Percentiles rank a stretch among this genome's conserved stretches.
These are phyloP conservation scores for Micoletzkya japonica DNA, from an alignment of 2,888 invertebrate genomes.

Conservation along the genomic window DNA sequence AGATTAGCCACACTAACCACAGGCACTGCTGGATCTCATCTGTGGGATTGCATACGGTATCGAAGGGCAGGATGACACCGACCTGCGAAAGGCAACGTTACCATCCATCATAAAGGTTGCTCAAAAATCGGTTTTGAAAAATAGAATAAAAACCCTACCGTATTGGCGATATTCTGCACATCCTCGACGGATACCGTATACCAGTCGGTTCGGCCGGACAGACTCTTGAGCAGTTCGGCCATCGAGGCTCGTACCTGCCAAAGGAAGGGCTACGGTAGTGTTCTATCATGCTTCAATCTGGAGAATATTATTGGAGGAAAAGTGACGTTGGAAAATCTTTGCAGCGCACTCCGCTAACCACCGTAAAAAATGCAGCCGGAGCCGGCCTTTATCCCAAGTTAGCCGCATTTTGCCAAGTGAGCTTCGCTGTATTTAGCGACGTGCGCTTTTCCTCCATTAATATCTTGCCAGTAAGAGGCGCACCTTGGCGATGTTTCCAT, in stretches of 20 bases:
- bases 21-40: conserved; percentile 38
- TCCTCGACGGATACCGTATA: conserved; percentile 41
- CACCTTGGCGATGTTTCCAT: conserved; percentile 41
- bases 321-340: too few relatives aligned
- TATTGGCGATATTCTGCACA: conserved; percentile 33
- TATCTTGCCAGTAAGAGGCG: too few relatives aligned
- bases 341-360: too few relatives aligned
- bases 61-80: conserved; percentile 34
- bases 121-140: too few relatives aligned
- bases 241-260: conserved; percentile 55
- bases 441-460: too few relatives aligned
- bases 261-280: neutral
- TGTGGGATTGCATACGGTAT: conserved; percentile 34
- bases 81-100: neutral
- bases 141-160: neutral
- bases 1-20: conserved; percentile 32
- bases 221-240: conserved; percentile 43
- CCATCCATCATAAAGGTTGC: neutral
- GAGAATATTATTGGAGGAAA: too few relatives aligned
- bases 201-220: conserved; percentile 49
- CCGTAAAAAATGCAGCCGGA: too few relatives aligned
- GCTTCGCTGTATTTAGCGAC: too few relatives aligned
- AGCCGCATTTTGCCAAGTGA: too few relatives aligned
- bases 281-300: too few relatives aligned
- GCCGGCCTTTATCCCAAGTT: too few relatives aligned